Evolutionary conservation across 2,113 vertebrate species (phyloP).

Genomic region (Tachysurus vachellii): DNA sequence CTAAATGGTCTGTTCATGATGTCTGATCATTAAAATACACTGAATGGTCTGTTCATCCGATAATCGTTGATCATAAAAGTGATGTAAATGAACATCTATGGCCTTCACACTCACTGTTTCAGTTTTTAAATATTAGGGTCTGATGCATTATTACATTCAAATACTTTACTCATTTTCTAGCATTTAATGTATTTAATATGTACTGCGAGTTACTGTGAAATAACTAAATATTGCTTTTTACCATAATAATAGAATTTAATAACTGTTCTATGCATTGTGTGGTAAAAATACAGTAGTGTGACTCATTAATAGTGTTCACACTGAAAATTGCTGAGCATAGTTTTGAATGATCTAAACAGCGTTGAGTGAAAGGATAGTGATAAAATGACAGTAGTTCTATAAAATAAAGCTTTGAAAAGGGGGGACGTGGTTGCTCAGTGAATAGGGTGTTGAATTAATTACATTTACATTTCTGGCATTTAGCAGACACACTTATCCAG

Average conservation of each 20-base stretch:
- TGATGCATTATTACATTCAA: neutral
- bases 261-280: too few relatives aligned
- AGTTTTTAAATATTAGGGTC: neutral
- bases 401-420: constrained; percentile 28
- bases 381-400: constrained; percentile 29
- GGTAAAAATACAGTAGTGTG: too few relatives aligned
- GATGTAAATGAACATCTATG: neutral
- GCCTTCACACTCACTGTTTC: neutral
- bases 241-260: neutral
- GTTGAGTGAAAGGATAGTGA: neutral
- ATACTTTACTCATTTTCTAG: neutral
- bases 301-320: too few relatives aligned
- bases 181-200: neutral
- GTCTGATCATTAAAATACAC: neutral
- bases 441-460: too few relatives aligned
- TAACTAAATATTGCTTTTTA: neutral
- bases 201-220: neutral
- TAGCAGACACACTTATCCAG: too few relatives aligned
- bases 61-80: too few relatives aligned
- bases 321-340: too few relatives aligned
- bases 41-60: too few relatives aligned
- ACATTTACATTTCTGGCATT: too few relatives aligned
- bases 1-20: too few relatives aligned
- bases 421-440: too few relatives aligned
- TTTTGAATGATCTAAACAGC: constrained; percentile 28